Evolutionary conservation across 2,113 vertebrate species (phyloP).

Genomic region (Zapus hudsonius): DNA sequence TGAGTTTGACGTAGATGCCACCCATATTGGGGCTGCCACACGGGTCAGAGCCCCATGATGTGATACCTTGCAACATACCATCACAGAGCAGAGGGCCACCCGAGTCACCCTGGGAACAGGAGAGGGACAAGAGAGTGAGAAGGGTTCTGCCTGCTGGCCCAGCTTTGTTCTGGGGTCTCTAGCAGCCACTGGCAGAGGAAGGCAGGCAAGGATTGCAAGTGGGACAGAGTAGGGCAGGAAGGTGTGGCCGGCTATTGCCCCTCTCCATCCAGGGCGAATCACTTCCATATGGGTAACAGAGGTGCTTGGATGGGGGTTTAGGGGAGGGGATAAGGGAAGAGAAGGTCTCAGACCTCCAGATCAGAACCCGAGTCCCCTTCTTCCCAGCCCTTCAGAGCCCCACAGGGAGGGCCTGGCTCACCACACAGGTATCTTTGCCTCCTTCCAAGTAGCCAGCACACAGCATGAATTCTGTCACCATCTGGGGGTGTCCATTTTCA

Average conservation of each 20-base stretch:
- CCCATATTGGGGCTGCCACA: background rate
- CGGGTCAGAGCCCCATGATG: constrained; percentile 2
- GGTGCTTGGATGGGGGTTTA: too few relatives aligned
- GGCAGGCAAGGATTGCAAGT: background rate
- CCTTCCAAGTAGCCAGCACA: constrained; percentile 86
- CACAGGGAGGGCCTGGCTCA: constrained; percentile 34
- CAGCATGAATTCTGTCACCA: constrained; percentile 87
- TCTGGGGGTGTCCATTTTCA: constrained; percentile 74
- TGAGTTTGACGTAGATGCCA: background rate
- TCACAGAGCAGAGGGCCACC: constrained; percentile 64
- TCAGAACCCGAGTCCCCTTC: background rate
- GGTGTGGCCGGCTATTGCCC: too few relatives aligned
- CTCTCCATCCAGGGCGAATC: background rate
- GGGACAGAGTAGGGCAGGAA: background rate
- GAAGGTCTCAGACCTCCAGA: background rate
- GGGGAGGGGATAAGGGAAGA: background rate
- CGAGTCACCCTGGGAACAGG: constrained; percentile 59
- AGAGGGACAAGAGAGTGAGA: background rate
- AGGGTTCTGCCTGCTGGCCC: background rate
- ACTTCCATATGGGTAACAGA: background rate
- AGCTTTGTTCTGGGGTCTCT: background rate
- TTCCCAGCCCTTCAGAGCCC: background rate
- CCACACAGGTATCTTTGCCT: constrained; percentile 88
- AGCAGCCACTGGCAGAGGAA: background rate
- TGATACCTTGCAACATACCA: constrained; percentile 54